phyloP scores from a whole-genome alignment of 2,797 vertebrate species.

The Acanthurus leucopareius region DNA sequence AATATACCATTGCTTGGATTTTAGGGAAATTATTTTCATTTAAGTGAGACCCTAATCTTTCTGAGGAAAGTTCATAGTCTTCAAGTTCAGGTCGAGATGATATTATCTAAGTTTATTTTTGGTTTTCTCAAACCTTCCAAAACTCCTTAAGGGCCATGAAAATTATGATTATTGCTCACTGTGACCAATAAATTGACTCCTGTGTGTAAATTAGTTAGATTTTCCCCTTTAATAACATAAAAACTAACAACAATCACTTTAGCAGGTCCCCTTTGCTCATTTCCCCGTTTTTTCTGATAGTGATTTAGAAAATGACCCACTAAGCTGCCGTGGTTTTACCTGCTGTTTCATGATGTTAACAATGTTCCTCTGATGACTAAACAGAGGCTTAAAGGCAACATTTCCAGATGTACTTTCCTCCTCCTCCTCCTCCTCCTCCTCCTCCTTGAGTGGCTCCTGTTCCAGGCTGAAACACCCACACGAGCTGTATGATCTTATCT shows the following conservation, averaged over 20 bases:
- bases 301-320: constrained; percentile 1
- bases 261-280: neutral
- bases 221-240: neutral
- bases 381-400: neutral
- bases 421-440: no score
- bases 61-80: neutral
- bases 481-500: constrained; percentile 27
- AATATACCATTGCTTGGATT: neutral
- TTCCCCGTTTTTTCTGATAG: neutral
- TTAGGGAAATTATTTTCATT: neutral
- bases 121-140: constrained; percentile 17
- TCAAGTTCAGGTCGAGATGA: neutral
- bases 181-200: neutral
- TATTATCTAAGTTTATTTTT: neutral
- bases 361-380: constrained; percentile 11
- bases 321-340: neutral
- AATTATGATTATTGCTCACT: neutral
- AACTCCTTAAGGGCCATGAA: neutral
- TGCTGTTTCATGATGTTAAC: constrained; percentile 9
- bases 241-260: neutral
- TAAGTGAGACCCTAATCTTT: neutral
- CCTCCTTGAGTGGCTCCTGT: constrained; percentile 18
- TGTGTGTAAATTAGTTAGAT: neutral
- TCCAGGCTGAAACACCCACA: constrained; percentile 20
- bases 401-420: constrained; percentile 1